Base-by-base conservation (phyloP, 2,797 vertebrate genomes). In the Bovichtus diacanthus region DNA sequence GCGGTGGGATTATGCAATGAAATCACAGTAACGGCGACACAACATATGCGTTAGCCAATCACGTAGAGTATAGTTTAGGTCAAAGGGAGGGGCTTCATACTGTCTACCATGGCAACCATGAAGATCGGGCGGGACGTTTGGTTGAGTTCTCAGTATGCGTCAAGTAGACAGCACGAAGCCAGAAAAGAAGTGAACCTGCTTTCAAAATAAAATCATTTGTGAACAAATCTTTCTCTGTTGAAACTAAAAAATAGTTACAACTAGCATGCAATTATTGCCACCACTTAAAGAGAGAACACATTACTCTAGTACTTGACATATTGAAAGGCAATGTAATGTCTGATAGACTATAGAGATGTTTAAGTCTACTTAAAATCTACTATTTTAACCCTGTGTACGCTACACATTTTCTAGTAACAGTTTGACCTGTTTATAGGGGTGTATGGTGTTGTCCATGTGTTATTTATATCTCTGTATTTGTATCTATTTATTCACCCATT, bases 61-160 rank as follows among this genome's bases (percentile, higher is more conserved):
- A 61, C 0, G 2, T 31, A 3, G 15, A 2, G 16, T 2, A 56
- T 1, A 72, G 63, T 80, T 16, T 55, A 60, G 88, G 85, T 87
- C 74, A 90, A 70, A 4, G 49, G 88, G 87, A 69, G 90, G 86
- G 83, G 76, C 75, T 81, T 81, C 13, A 3, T 10, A 16, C 67
- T 51, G 81, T 91, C 87, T 92, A 65, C 93, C 93, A 94, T 94
- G 80, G 92, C 91, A 94, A 94, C 93, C 90, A 79, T 36, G 19
- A 67, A 43, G 80, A 76, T 73, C 63, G 74, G 85, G 92, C 87
- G 86, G 89, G 84, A 81, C 0, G 82, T 88, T 86, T 43, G 83
- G 73, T 84, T 83, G 74, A 80, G 47, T 23, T 70, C 1, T 63
- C 59, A 62, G 23, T 2, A 0, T 9, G 0, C 10, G 71, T 89